These are phyloP conservation scores for Rambutsinella grinnellia DNA, from an alignment of 2,888 invertebrate genomes.

Conservation along the genomic window DNA sequence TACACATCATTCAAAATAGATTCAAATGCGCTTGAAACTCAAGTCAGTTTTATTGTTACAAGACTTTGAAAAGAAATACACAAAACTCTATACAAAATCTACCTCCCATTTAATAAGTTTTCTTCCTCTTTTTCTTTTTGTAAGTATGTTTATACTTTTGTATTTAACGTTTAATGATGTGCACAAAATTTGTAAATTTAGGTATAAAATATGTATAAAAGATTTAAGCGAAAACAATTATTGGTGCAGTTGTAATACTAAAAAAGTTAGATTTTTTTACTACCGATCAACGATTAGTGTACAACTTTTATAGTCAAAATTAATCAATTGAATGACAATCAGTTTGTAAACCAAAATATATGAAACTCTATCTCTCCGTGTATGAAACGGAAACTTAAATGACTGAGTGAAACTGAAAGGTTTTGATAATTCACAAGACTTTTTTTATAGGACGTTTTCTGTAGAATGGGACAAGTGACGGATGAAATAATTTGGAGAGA, in stretches of 20 bases:
- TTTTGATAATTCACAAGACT: neutral
- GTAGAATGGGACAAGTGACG: neutral
- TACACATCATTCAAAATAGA: slow-evolving; percentile 13
- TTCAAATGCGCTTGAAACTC: slow-evolving; percentile 46
- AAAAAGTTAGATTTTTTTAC: slow-evolving; percentile 8
- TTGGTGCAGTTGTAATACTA: neutral
- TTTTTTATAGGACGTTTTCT: neutral
- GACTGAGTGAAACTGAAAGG: neutral
- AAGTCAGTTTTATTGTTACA: slow-evolving; percentile 41
- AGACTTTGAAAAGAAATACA: slow-evolving; percentile 30
- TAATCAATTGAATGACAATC: slow-evolving; percentile 36
- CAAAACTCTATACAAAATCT: slow-evolving; percentile 21
- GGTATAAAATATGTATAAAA: neutral
- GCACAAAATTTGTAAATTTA: neutral
- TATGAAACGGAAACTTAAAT: neutral
- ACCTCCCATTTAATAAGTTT: slow-evolving; percentile 31
- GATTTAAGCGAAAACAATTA: slow-evolving; percentile 1
- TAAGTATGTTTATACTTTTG: neutral
- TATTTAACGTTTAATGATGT: neutral
- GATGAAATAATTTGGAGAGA: neutral
- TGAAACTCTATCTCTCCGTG: neutral
- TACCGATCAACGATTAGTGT: neutral
- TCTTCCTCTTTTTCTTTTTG: slow-evolving; percentile 22
- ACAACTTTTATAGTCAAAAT: neutral
- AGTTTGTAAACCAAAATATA: slow-evolving; percentile 32